phyloP scores from a whole-genome alignment of 2,113 vertebrate genomes.

The Chrysemys picta region DNA sequence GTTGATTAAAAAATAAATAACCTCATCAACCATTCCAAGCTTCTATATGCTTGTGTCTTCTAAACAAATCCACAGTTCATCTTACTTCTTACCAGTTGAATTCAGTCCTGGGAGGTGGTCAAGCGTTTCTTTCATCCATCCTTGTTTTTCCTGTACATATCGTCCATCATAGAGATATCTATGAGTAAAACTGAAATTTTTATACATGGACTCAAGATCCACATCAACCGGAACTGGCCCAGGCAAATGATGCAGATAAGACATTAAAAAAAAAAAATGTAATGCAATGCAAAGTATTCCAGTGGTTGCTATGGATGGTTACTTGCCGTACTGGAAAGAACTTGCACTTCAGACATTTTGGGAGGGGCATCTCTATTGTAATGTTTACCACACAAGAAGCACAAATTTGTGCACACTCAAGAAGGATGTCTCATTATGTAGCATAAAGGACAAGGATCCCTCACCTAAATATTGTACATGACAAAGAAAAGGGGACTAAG shows the following conservation, averaged over 20 bases:
- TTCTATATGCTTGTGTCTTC: slow-evolving; percentile 74
- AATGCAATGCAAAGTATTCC: slow-evolving; percentile 45
- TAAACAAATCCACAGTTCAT: slow-evolving; percentile 57
- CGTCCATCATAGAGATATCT: slow-evolving; percentile 51
- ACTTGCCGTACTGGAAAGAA: slow-evolving; percentile 60
- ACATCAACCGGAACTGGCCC: slow-evolving; percentile 70
- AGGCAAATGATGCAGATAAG: slow-evolving; percentile 73
- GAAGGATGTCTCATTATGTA: slow-evolving; percentile 60
- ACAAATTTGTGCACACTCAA: slow-evolving; percentile 71
- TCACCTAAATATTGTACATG: slow-evolving; percentile 33
- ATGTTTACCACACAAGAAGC: slow-evolving; percentile 72
- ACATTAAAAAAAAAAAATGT: slow-evolving; percentile 63
- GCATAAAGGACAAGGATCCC: slow-evolving; percentile 61
- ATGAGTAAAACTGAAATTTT: slow-evolving; percentile 71
- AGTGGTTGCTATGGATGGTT: slow-evolving; percentile 37
- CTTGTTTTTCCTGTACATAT: slow-evolving; percentile 34
- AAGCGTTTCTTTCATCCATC: slow-evolving; percentile 59
- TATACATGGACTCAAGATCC: slow-evolving; percentile 68
- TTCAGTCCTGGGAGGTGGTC: slow-evolving; percentile 62
- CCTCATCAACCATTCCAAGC: slow-evolving; percentile 77
- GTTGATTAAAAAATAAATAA: slow-evolving; percentile 74
- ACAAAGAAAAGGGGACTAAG: slow-evolving; percentile 42
- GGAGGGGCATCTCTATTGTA: slow-evolving; percentile 23
- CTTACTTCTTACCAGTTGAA: slow-evolving; percentile 53
- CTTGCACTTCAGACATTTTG: slow-evolving; percentile 60